A percentile compares a stretch with the other conserved stretches of the same genome.
Conservation (phyloP, 2,888 invertebrate genomes). For the Blastobasis adustella region DNA sequence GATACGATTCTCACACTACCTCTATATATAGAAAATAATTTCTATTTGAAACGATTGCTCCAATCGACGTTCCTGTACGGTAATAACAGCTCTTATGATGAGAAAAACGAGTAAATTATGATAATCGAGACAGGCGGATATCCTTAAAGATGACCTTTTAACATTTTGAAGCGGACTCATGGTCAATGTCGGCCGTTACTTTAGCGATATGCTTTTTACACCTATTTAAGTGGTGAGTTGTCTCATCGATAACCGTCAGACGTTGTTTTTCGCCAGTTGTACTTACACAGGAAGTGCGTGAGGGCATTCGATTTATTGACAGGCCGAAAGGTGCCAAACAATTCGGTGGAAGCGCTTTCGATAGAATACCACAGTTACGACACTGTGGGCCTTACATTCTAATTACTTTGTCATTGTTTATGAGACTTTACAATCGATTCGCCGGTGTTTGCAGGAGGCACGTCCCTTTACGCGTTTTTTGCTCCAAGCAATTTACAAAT, state of each 20-base stretch:
- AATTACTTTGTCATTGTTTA: too few relatives aligned
- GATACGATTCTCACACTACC: slow-evolving; percentile 38
- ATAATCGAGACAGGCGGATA: slow-evolving; percentile 28
- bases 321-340: slow-evolving; percentile 27
- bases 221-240: not conserved
- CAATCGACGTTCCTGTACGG: slow-evolving; percentile 8
- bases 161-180: slow-evolving; percentile 40
- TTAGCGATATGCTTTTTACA: not conserved
- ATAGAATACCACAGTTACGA: slow-evolving; percentile 26
- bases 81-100: slow-evolving; percentile 1
- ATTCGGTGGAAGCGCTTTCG: slow-evolving; percentile 33
- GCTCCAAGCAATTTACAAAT: too few relatives aligned
- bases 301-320: slow-evolving; percentile 54
- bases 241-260: slow-evolving; percentile 12
- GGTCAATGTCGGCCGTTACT: slow-evolving; percentile 29
- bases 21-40: slow-evolving; percentile 1
- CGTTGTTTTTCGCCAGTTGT: slow-evolving; percentile 39
- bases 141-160: slow-evolving; percentile 44
- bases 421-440: too few relatives aligned
- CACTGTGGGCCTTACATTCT: not conserved
- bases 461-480: too few relatives aligned
- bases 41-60: slow-evolving; percentile 24
- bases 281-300: slow-evolving; percentile 63
- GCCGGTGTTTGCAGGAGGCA: too few relatives aligned
- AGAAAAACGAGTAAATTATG: slow-evolving; percentile 19